Evolutionary conservation across 2,888 invertebrate species (phyloP).

Genomic region (Metalampra italica): DNA sequence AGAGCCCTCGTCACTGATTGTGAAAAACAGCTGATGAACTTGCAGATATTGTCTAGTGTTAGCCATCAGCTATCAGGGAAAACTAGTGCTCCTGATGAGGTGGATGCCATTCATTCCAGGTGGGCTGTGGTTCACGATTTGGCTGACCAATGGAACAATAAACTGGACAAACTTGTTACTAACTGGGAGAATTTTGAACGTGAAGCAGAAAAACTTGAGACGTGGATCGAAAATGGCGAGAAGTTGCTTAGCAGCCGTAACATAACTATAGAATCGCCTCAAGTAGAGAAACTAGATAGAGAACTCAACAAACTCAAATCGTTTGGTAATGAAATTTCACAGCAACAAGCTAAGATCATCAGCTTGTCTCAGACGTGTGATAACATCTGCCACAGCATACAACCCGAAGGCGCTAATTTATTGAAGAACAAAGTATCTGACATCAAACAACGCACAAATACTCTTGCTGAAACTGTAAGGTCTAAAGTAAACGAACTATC

Average conservation of each 20-base stretch:
- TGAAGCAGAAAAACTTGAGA: conserved; percentile 85
- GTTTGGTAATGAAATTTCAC: conserved; percentile 90
- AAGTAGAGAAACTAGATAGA: conserved; percentile 86
- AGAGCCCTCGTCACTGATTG: conserved; percentile 87
- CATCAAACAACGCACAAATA: conserved; percentile 85
- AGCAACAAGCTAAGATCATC: conserved; percentile 90
- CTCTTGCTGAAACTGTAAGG: conserved; percentile 86
- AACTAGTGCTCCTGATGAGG: conserved; percentile 88
- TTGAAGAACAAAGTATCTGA: conserved; percentile 85
- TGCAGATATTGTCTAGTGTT: conserved; percentile 85
- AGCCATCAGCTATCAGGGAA: conserved; percentile 87
- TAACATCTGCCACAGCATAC: conserved; percentile 85
- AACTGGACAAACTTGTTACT: conserved; percentile 86
- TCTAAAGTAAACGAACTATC: conserved; percentile 88
- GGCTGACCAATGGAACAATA: conserved; percentile 87
- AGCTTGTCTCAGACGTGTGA: conserved; percentile 89
- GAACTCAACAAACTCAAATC: conserved; percentile 87
- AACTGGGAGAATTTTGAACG: conserved; percentile 91
- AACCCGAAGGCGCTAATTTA: conserved; percentile 85
- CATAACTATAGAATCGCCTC: conserved; percentile 82
- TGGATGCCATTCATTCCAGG: conserved; percentile 89
- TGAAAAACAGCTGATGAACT: conserved; percentile 84
- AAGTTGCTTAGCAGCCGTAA: conserved; percentile 78
- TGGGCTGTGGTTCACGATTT: conserved; percentile 92
- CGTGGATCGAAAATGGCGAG: conserved; percentile 86